Conservation (phyloP, 2,797 vertebrate species). For the Lacerta bilineata region DNA sequence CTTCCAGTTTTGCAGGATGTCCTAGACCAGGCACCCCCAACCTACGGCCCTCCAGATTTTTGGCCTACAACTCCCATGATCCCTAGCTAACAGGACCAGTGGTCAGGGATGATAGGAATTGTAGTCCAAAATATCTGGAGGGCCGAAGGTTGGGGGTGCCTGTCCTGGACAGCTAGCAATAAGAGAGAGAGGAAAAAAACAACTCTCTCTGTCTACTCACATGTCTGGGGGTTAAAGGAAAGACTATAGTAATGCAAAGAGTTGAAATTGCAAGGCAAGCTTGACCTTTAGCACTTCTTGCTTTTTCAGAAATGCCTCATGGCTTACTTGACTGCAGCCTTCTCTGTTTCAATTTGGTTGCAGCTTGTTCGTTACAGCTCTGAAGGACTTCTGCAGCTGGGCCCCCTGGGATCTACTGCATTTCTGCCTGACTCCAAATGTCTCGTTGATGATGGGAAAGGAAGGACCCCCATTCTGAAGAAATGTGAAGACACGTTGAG, state of each 20-base stretch:
- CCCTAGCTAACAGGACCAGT: no score
- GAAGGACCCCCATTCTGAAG: conserved; percentile 88
- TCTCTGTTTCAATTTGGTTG: background rate
- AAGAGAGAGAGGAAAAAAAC: no score
- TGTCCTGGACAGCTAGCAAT: no score
- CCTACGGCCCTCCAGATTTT: no score
- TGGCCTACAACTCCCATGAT: no score
- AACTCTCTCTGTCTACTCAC: no score
- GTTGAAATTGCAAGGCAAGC: background rate
- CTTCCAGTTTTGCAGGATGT: no score
- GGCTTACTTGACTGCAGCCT: background rate
- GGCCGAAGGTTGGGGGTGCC: no score
- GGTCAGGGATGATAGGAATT: no score
- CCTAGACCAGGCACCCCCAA: no score
- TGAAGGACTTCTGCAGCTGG: conserved; percentile 93
- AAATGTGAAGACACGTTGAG: conserved; percentile 90
- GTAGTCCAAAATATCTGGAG: no score
- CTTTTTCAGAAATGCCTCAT: background rate
- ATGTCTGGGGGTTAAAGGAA: no score
- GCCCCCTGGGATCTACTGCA: conserved; percentile 94
- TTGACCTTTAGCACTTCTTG: background rate
- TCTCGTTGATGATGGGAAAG: conserved; percentile 92
- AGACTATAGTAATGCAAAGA: background rate
- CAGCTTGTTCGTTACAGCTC: conserved; percentile 96
- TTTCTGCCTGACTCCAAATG: conserved; percentile 98